Evolutionary conservation across 1,140 invertebrate genomes (phyloP).

Genomic region (Dufourea novaeangliae): DNA sequence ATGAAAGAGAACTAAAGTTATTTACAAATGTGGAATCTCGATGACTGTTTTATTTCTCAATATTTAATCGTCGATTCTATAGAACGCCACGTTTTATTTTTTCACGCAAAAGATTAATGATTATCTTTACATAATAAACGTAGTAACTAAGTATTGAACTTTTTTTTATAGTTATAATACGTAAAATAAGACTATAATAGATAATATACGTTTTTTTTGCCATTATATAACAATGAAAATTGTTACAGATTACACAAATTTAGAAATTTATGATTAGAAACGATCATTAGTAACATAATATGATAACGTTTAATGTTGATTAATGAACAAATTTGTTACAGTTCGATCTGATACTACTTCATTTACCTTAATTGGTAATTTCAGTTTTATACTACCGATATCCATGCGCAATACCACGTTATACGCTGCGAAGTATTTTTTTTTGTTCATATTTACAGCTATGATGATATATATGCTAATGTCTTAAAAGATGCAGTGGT

Average conservation of each 20-base stretch:
- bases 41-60: slow-evolving; percentile 25
- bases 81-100: not conserved
- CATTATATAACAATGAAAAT: slow-evolving; percentile 17
- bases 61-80: slow-evolving; percentile 20
- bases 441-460: slow-evolving; percentile 42
- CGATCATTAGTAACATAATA: not conserved
- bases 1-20: slow-evolving; percentile 43
- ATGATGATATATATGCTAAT: slow-evolving; percentile 6
- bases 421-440: not conserved
- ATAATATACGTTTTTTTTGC: slow-evolving; percentile 17
- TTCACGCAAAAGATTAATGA: not conserved
- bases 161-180: slow-evolving; percentile 2
- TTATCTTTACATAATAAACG: slow-evolving; percentile 2
- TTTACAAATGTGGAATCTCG: slow-evolving; percentile 45
- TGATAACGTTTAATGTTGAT: not conserved
- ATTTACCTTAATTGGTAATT: not conserved
- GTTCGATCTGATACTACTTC: not conserved
- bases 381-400: slow-evolving; percentile 19
- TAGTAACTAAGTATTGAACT: not conserved
- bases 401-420: not conserved
- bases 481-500: slow-evolving; percentile 11
- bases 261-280: not conserved
- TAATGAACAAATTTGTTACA: not conserved
- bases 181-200: slow-evolving; percentile 22
- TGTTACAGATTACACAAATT: not conserved